These are phyloP conservation scores for Microcebus tavaratra DNA, from an alignment of 2,113 vertebrate species.

Conservation along the genomic window DNA sequence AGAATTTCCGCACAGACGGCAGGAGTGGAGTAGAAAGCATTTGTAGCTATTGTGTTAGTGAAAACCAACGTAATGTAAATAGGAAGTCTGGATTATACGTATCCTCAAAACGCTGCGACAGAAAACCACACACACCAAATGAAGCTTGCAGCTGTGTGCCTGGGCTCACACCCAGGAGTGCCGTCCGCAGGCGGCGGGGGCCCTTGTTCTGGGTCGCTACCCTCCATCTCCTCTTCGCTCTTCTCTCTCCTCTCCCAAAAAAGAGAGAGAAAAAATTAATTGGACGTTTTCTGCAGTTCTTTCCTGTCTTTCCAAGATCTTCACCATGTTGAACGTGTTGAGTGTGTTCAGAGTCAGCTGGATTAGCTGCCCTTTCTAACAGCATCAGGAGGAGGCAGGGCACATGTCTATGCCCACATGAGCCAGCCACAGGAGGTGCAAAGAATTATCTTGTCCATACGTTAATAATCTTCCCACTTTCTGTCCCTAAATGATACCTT, in stretches of 20 bases:
- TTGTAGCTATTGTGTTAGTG: conserved; percentile 52
- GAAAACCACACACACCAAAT: background rate
- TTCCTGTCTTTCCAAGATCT: background rate
- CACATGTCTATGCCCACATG: background rate
- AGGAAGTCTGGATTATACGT: conserved; percentile 57
- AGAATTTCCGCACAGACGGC: conserved; percentile 23
- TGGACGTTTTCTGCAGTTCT: background rate
- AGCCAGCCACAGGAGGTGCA: background rate
- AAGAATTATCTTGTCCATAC: background rate
- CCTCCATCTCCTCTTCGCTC: background rate
- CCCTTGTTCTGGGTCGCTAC: background rate
- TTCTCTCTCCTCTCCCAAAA: rapidly evolving
- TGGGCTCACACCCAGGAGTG: background rate
- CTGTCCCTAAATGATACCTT: background rate
- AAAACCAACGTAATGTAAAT: conserved; percentile 60
- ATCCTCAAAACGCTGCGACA: conserved; percentile 3
- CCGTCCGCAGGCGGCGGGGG: background rate
- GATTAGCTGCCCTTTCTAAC: background rate
- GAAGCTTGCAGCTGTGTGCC: background rate
- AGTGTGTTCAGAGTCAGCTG: background rate
- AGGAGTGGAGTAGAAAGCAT: conserved; percentile 12
- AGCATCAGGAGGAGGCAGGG: background rate
- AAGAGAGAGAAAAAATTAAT: background rate
- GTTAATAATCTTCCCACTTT: background rate
- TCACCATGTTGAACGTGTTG: background rate